A percentile compares a stretch with the other conserved stretches of the same genome.
These are phyloP conservation scores for Argyresthia goedartella DNA, from an alignment of 2,888 invertebrate species.

Conservation along the genomic window DNA sequence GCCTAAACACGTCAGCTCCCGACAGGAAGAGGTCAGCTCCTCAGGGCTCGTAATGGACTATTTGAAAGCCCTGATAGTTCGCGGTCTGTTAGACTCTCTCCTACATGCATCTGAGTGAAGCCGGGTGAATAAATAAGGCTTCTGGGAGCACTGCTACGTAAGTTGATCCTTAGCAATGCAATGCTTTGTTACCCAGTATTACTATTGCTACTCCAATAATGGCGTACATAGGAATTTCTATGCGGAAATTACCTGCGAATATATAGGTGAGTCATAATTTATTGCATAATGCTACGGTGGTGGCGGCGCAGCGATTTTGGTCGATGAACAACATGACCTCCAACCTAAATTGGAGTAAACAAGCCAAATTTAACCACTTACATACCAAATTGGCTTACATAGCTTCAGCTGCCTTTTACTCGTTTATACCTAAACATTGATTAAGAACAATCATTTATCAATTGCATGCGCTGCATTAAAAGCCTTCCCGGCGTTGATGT, in stretches of 20 bases:
- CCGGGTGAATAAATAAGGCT: not conserved
- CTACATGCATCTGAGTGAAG: not conserved
- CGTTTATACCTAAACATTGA: too few species aligned
- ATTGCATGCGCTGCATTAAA: not conserved
- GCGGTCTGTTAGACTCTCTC: slow-evolving; percentile 3
- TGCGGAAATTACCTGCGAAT: not conserved
- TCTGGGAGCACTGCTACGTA: not conserved
- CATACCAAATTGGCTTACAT: not conserved
- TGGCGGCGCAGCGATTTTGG: not conserved
- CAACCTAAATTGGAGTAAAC: slow-evolving; percentile 1
- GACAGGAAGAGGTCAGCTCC: slow-evolving; percentile 30
- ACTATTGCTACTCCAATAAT: not conserved
- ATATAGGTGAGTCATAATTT: not conserved
- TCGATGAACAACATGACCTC: not conserved
- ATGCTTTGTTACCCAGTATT: not conserved
- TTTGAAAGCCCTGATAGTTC: slow-evolving; percentile 2
- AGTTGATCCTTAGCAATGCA: not conserved
- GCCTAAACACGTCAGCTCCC: slow-evolving; percentile 25
- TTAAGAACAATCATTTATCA: too few species aligned
- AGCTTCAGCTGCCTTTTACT: not conserved
- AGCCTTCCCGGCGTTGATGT: not conserved
- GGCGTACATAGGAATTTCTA: too few species aligned
- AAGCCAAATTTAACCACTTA: not conserved
- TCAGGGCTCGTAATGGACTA: slow-evolving; percentile 15
- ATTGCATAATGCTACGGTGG: not conserved